A percentile compares a stretch with the other conserved stretches of the same genome.
These are phyloP conservation scores for Astropecten irregularis DNA, from an alignment of 53 echinoderm and acorn worm species.

Conservation along the genomic window DNA sequence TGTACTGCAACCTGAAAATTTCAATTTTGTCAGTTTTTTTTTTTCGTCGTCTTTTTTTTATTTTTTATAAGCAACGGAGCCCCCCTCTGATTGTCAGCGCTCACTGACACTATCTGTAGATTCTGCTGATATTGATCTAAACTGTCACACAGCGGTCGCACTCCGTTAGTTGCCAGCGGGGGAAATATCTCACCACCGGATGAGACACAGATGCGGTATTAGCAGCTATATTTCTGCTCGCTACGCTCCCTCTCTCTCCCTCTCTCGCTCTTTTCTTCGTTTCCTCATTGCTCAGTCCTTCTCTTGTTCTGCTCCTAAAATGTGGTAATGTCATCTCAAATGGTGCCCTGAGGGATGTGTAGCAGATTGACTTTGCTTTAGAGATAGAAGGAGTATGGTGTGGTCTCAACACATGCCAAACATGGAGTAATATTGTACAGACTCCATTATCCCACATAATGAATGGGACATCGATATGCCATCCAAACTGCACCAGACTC, in stretches of 20 bases:
- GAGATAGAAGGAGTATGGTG: constrained; percentile 1
- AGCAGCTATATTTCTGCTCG: constrained; percentile 30
- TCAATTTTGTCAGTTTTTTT: constrained; percentile 49
- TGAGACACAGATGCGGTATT: constrained; percentile 60
- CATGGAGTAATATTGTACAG: constrained; percentile 44
- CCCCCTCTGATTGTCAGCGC: constrained; percentile 36
- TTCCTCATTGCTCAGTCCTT: not conserved
- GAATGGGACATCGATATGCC: constrained; percentile 23
- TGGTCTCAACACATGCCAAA: constrained; percentile 45
- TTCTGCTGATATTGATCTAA: constrained; percentile 58
- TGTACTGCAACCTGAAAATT: constrained; percentile 29
- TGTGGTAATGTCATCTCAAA: constrained; percentile 61
- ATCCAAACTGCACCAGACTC: constrained; percentile 7
- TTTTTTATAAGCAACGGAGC: constrained; percentile 7
- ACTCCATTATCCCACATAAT: constrained; percentile 37
- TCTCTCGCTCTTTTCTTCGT: not conserved
- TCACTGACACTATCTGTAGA: constrained; percentile 51
- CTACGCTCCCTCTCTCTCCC: not conserved
- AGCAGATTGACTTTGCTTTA: constrained; percentile 45
- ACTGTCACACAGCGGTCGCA: constrained; percentile 59
- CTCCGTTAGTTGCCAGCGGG: constrained; percentile 49
- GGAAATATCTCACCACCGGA: constrained; percentile 58
- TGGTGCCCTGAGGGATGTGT: constrained; percentile 16
- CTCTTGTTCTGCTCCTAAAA: constrained; percentile 56
- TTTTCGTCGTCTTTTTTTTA: no score